phyloP scores from a whole-genome alignment of 1,140 invertebrate genomes.

The Halyomorpha halys region DNA sequence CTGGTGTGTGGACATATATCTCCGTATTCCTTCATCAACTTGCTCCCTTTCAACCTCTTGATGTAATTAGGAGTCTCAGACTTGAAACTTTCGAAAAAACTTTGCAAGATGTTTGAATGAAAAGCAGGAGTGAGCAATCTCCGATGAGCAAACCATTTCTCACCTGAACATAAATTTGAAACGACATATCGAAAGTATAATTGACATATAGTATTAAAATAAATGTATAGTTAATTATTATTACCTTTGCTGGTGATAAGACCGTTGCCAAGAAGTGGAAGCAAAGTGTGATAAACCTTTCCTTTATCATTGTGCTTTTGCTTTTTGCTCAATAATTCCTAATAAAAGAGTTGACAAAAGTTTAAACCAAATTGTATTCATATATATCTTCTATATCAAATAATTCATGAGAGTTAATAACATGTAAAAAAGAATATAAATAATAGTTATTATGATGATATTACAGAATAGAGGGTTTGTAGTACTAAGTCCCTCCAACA shows the following conservation, averaged over 20 bases:
- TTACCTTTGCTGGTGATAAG: conserved; percentile 10
- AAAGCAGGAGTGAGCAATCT: conserved; percentile 67
- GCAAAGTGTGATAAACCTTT: not conserved
- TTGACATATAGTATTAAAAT: too few relatives aligned
- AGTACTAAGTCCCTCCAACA: too few relatives aligned
- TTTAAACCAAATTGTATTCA: too few relatives aligned
- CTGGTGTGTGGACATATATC: conserved; percentile 41
- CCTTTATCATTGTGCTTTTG: conserved; percentile 6
- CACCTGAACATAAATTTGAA: conserved; percentile 39
- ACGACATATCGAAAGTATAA: too few relatives aligned
- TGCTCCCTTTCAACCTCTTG: conserved; percentile 35
- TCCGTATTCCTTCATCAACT: conserved; percentile 37
- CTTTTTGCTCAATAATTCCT: conserved; percentile 3
- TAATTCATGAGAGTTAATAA: too few relatives aligned
- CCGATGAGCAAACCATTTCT: conserved; percentile 53
- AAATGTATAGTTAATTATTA: not conserved
- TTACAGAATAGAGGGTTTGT: too few relatives aligned
- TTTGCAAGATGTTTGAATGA: conserved; percentile 60
- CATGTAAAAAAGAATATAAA: too few relatives aligned
- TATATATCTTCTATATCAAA: too few relatives aligned
- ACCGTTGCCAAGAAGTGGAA: not conserved
- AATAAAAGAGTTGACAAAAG: too few relatives aligned
- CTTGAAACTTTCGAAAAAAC: conserved; percentile 51
- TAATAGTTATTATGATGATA: too few relatives aligned
- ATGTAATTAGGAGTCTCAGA: not conserved